Conservation (phyloP, 37 sponge, comb jelly and placozoan species). For the Sycon ciliatum region DNA sequence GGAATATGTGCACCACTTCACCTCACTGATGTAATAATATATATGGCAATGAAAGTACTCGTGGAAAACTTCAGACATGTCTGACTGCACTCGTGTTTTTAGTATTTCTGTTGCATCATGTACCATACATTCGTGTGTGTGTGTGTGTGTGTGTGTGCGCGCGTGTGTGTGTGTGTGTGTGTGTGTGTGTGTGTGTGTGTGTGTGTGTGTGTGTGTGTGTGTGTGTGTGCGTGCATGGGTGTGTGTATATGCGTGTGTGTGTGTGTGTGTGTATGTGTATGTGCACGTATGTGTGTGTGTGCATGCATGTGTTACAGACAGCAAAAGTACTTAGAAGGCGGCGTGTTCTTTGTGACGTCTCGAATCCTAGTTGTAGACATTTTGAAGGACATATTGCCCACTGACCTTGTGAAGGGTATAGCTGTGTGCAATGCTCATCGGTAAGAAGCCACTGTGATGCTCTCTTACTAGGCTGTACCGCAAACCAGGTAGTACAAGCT, state of each 20-base stretch:
- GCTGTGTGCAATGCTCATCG: constrained; percentile 74
- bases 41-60: no score
- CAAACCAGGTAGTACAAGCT: not conserved
- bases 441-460: constrained; percentile 23
- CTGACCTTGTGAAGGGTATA: constrained; percentile 45
- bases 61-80: no score
- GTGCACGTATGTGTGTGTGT: not conserved
- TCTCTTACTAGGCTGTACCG: not conserved
- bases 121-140: no score
- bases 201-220: constrained; percentile 31
- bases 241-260: constrained; percentile 2
- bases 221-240: constrained; percentile 24
- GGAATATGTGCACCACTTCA: no score
- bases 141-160: constrained; percentile 28
- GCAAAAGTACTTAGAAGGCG: constrained; percentile 72
- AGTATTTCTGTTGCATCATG: no score
- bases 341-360: constrained; percentile 88
- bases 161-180: constrained; percentile 23
- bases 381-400: constrained; percentile 42
- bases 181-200: constrained; percentile 28
- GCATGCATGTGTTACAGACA: constrained; percentile 29
- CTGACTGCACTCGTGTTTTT: no score
- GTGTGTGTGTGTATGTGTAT: not conserved
- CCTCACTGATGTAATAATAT: no score
- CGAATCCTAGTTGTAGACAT: constrained; percentile 89